Evolutionary conservation across 2,113 vertebrate genomes (phyloP).

Genomic region (Cervus canadensis): DNA sequence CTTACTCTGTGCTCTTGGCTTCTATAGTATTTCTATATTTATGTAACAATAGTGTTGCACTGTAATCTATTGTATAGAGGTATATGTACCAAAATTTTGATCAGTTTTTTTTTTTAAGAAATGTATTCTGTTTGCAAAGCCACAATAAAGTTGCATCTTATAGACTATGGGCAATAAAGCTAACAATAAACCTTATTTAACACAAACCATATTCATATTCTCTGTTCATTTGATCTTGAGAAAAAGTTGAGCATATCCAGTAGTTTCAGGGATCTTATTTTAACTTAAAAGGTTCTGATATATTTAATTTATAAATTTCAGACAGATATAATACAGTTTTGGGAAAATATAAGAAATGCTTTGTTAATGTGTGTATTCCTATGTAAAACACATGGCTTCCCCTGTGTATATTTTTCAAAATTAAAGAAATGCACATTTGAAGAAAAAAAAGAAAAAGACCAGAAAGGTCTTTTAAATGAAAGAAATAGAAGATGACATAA

Average conservation of each 20-base stretch:
- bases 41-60: not conserved
- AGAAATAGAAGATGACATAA: not conserved
- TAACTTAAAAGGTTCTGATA: not conserved
- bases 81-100: not conserved
- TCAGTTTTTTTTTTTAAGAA: not conserved
- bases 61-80: not conserved
- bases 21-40: not conserved
- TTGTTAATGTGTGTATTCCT: not conserved
- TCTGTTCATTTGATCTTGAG: not conserved
- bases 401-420: not conserved
- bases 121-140: not conserved
- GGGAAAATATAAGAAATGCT: not conserved
- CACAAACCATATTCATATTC: not conserved
- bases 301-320: not conserved
- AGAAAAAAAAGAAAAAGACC: not conserved
- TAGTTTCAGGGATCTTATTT: not conserved
- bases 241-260: not conserved
- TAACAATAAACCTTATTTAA: not conserved
- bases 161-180: not conserved
- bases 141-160: not conserved
- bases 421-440: not conserved
- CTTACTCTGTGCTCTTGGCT: not conserved
- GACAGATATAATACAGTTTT: not conserved
- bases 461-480: not conserved
- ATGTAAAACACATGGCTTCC: not conserved